Evolutionary conservation across 2,888 invertebrate species (phyloP).

Genomic region (Ecdyonurus torrentis): DNA sequence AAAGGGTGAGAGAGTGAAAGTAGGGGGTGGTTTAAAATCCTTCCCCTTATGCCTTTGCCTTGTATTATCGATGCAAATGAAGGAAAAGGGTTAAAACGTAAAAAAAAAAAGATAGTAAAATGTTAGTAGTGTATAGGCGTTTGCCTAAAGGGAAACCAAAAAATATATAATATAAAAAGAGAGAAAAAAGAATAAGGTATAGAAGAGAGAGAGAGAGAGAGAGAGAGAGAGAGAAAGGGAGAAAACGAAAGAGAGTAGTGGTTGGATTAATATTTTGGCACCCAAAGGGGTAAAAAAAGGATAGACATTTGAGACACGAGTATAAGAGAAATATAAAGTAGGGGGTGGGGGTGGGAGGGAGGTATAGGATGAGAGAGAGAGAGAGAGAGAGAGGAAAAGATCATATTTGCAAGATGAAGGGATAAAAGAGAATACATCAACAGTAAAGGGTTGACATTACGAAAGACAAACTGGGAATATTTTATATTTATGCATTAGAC

Average conservation of each 20-base stretch:
- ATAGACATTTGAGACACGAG: neutral
- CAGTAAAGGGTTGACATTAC: neutral
- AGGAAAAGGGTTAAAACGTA: slow-evolving; percentile 3
- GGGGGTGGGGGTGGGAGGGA: too few relatives aligned
- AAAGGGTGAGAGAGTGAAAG: neutral
- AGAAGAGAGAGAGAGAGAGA: neutral
- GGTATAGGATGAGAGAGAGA: neutral
- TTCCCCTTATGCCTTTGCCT: neutral
- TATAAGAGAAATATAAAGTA: neutral
- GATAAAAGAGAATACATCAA: neutral
- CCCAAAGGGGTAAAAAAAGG: neutral
- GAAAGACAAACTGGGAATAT: neutral
- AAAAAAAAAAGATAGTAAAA: neutral
- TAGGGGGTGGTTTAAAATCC: neutral
- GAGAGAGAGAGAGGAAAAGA: neutral
- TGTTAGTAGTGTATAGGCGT: neutral
- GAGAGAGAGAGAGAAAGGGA: neutral
- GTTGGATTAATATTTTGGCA: slow-evolving; percentile 2
- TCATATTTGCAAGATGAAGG: neutral
- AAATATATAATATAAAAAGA: neutral
- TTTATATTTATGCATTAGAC: too few relatives aligned
- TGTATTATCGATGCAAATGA: slow-evolving; percentile 3
- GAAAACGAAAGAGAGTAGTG: neutral
- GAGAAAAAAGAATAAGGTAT: neutral
- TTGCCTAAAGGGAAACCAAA: neutral